phyloP scores from a whole-genome alignment of 2,888 invertebrate genomes.

The Sesamia inferens region DNA sequence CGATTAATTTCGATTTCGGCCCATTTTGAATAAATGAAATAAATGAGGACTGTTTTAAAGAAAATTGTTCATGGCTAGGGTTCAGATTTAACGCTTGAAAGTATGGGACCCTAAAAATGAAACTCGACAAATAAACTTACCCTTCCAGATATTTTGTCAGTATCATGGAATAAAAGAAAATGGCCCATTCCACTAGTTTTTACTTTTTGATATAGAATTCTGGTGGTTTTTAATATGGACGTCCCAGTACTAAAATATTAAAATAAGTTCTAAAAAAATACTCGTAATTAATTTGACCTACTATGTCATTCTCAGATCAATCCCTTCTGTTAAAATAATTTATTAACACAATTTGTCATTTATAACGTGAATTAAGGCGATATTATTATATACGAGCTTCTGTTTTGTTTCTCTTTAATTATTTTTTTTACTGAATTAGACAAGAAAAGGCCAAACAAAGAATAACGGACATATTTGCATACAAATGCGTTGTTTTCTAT shows the following conservation, averaged over 20 bases:
- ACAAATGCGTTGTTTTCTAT: too few relatives aligned
- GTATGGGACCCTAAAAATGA: constrained; percentile 3
- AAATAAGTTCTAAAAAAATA: constrained; percentile 1
- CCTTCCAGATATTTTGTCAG: constrained; percentile 36
- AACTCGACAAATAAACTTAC: constrained; percentile 36
- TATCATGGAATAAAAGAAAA: constrained; percentile 32
- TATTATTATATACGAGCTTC: too few relatives aligned
- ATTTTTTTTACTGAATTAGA: too few relatives aligned
- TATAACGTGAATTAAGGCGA: too few relatives aligned
- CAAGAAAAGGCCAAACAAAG: too few relatives aligned
- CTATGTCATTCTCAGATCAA: not conserved
- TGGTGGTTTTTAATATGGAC: constrained; percentile 11
- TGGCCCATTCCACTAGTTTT: constrained; percentile 6
- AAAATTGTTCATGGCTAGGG: not conserved
- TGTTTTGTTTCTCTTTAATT: too few relatives aligned
- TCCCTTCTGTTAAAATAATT: not conserved
- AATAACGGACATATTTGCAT: too few relatives aligned
- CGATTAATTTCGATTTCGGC: not conserved
- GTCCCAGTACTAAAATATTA: not conserved
- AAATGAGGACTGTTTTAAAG: not conserved
- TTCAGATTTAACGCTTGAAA: not conserved
- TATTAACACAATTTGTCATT: not conserved
- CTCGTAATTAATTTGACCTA: not conserved
- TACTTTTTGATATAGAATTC: constrained; percentile 27
- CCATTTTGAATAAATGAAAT: not conserved